phyloP scores from a whole-genome alignment of 2,888 invertebrate species.

The Meteorus cinctellus region DNA sequence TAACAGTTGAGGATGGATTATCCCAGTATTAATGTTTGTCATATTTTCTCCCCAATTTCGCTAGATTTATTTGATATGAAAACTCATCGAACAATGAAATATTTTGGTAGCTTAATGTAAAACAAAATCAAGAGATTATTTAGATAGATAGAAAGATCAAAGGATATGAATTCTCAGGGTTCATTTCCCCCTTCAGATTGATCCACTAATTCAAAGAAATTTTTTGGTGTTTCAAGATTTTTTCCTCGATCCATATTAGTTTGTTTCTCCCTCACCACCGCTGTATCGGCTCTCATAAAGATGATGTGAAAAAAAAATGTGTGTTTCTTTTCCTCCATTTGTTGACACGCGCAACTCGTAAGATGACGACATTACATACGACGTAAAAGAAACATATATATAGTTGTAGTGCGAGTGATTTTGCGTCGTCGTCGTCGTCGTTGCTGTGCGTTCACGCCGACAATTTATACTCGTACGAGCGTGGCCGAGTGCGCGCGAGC shows the following conservation, averaged over 20 bases:
- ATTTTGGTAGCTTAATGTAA: too few species aligned
- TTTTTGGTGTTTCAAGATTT: too few species aligned
- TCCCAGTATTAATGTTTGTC: too few species aligned
- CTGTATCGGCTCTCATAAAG: not conserved
- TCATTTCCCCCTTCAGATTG: too few species aligned
- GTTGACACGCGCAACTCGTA: constrained; percentile 6
- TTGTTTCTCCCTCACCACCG: not conserved
- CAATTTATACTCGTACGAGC: constrained; percentile 1
- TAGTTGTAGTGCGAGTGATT: not conserved
- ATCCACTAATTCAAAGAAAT: too few species aligned
- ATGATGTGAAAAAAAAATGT: not conserved
- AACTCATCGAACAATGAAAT: too few species aligned
- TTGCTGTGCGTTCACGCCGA: not conserved
- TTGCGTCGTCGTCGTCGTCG: constrained; percentile 4
- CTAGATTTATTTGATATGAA: too few species aligned
- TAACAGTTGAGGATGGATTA: too few species aligned
- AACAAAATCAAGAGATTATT: too few species aligned
- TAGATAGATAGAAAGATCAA: too few species aligned
- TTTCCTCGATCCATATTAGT: not conserved
- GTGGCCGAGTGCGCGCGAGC: not conserved
- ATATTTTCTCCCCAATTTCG: too few species aligned
- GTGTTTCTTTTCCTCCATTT: not conserved
- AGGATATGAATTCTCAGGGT: too few species aligned
- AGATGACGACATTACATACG: constrained; percentile 9
- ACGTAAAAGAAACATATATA: not conserved